phyloP scores from a whole-genome alignment of 2,888 invertebrate genomes.

The Papilio elwesi region DNA sequence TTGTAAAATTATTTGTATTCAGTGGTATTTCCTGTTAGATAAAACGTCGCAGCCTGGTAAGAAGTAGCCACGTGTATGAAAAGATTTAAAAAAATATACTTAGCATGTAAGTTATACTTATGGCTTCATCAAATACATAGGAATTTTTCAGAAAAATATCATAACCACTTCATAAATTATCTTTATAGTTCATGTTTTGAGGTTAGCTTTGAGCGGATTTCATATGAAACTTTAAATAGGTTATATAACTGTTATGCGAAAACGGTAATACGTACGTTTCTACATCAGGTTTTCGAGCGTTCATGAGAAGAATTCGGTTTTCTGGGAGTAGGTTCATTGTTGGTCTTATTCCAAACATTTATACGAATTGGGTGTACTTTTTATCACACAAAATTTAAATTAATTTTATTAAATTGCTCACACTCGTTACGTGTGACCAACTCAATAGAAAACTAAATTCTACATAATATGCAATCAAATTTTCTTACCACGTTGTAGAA shows the following conservation, averaged over 20 bases:
- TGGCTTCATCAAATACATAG: too few species aligned
- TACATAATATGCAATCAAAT: constrained; percentile 27
- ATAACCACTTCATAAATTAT: background rate
- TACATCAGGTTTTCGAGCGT: constrained; percentile 42
- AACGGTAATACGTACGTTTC: constrained; percentile 52
- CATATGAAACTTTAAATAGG: too few species aligned
- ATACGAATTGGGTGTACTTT: background rate
- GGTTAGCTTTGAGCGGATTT: too few species aligned
- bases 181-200: too few species aligned
- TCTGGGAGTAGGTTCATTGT: constrained; percentile 40
- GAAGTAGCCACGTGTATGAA: too few species aligned
- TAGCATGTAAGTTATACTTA: too few species aligned
- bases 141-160: too few species aligned
- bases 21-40: too few species aligned
- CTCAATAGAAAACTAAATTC: constrained; percentile 28
- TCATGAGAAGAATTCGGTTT: constrained; percentile 38
- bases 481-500: constrained; percentile 35
- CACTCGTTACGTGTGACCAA: constrained; percentile 10
- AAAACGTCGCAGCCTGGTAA: too few species aligned
- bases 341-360: constrained; percentile 7
- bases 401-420: background rate
- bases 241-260: background rate
- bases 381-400: background rate
- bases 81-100: background rate
- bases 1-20: too few species aligned